phyloP scores from a whole-genome alignment of 2,113 vertebrate genomes.

The Chascanopsetta lugubris region DNA sequence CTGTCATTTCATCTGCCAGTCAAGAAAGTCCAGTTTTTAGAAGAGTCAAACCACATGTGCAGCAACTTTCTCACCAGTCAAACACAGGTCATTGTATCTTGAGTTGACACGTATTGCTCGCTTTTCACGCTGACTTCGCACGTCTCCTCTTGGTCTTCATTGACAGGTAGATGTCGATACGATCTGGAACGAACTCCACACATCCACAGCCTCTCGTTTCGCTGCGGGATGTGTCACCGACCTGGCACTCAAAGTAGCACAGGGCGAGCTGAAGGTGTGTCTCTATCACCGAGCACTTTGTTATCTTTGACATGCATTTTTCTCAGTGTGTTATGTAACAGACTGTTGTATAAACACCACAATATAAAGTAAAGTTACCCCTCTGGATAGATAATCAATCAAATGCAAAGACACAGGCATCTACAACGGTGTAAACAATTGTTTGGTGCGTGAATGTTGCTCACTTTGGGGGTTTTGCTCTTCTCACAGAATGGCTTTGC shows the following conservation, averaged over 20 bases:
- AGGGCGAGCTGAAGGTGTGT: constrained; percentile 87
- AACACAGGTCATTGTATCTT: neutral
- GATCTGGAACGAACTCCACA: constrained; percentile 94
- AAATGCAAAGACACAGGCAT: neutral
- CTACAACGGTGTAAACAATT: neutral
- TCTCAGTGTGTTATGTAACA: constrained; percentile 5
- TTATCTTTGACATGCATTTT: neutral
- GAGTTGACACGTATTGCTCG: neutral
- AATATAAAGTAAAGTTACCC: neutral
- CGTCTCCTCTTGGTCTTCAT: constrained; percentile 10
- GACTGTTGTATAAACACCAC: neutral
- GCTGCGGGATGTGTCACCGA: constrained; percentile 90
- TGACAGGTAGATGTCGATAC: constrained; percentile 93
- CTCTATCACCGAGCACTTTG: constrained; percentile 11
- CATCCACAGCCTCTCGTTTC: constrained; percentile 89
- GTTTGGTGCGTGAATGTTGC: constrained; percentile 3
- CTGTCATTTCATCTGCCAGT: neutral
- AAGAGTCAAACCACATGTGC: neutral
- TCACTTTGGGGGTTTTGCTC: constrained; percentile 32
- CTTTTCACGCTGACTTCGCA: neutral
- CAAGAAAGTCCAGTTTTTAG: neutral
- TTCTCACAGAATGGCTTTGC: constrained; percentile 91
- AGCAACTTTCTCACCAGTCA: neutral
- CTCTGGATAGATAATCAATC: neutral
- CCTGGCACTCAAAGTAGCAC: constrained; percentile 90